phyloP scores from a whole-genome alignment of 2,797 vertebrate genomes.

The Falco biarmicus region DNA sequence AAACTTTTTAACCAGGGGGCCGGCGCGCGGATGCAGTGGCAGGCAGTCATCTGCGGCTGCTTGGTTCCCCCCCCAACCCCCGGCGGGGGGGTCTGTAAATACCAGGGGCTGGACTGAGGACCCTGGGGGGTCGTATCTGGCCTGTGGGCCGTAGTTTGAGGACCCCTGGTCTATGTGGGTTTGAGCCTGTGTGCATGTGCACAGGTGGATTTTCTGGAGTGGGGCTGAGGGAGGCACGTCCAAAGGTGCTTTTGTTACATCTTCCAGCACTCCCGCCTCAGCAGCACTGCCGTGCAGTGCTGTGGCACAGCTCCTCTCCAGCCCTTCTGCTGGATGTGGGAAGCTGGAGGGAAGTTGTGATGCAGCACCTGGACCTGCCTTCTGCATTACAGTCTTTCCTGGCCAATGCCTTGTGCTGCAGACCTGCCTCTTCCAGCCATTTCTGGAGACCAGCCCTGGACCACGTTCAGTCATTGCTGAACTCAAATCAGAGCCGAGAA shows the following conservation, averaged over 20 bases:
- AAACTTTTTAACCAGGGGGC: too few species aligned
- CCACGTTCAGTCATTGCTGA: background rate
- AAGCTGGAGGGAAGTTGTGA: background rate
- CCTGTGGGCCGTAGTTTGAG: too few species aligned
- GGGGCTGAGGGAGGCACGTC: background rate
- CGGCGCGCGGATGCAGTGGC: too few species aligned
- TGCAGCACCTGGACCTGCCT: background rate
- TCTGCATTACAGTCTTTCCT: background rate
- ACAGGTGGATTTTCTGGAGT: background rate
- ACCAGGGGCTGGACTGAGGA: too few species aligned
- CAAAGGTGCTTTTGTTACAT: background rate
- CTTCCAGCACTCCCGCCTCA: background rate
- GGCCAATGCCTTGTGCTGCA: background rate
- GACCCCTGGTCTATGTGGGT: background rate
- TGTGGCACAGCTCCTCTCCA: background rate
- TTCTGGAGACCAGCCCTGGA: background rate
- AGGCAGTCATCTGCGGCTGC: too few species aligned
- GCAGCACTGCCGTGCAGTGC: background rate
- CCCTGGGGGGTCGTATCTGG: too few species aligned
- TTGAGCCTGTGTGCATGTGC: background rate
- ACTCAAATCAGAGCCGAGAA: background rate
- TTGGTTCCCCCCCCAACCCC: too few species aligned
- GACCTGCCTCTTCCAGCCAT: background rate
- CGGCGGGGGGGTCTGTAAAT: too few species aligned
- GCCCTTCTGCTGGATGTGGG: background rate